A percentile compares a stretch with the other conserved stretches of the same genome.
These are phyloP conservation scores for Brachionus plicatilis DNA, from an alignment of 1,140 invertebrate species.

Conservation along the genomic window DNA sequence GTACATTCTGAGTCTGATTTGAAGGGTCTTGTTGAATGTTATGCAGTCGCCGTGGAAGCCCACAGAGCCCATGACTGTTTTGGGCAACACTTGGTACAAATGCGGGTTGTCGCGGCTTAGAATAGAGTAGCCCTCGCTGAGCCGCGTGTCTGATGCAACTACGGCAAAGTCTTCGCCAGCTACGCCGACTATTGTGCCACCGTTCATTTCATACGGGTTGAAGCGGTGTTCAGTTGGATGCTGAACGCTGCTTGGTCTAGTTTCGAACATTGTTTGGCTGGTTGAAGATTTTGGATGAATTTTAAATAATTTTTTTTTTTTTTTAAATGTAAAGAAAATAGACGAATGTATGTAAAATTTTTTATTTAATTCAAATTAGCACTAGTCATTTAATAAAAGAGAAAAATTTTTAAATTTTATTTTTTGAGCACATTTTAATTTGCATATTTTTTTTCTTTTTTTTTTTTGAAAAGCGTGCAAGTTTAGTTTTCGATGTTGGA, in stretches of 20 bases:
- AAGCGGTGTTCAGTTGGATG: slow-evolving; percentile 11
- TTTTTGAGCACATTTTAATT: slow-evolving; percentile 22
- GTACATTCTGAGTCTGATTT: slow-evolving; percentile 66
- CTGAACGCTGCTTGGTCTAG: background rate
- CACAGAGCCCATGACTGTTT: slow-evolving; percentile 18
- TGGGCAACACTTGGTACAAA: slow-evolving; percentile 55
- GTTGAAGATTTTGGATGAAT: background rate
- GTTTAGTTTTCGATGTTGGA: background rate
- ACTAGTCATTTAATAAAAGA: background rate
- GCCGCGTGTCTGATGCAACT: slow-evolving; percentile 81
- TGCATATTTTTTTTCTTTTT: background rate
- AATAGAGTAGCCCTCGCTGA: slow-evolving; percentile 84
- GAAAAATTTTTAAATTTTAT: background rate
- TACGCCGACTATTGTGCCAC: slow-evolving; percentile 64
- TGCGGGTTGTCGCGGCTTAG: slow-evolving; percentile 74
- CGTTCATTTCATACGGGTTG: slow-evolving; percentile 34
- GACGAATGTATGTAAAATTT: background rate
- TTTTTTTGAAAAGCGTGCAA: background rate
- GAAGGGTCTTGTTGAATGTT: slow-evolving; percentile 59
- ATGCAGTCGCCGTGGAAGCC: slow-evolving; percentile 55
- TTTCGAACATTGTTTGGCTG: background rate
- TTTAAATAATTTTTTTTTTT: background rate
- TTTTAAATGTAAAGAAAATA: background rate
- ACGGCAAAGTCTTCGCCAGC: slow-evolving; percentile 83
- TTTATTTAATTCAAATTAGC: background rate